Base-by-base conservation (phyloP, 1,140 invertebrate genomes). In the Phocides pigmalion region DNA sequence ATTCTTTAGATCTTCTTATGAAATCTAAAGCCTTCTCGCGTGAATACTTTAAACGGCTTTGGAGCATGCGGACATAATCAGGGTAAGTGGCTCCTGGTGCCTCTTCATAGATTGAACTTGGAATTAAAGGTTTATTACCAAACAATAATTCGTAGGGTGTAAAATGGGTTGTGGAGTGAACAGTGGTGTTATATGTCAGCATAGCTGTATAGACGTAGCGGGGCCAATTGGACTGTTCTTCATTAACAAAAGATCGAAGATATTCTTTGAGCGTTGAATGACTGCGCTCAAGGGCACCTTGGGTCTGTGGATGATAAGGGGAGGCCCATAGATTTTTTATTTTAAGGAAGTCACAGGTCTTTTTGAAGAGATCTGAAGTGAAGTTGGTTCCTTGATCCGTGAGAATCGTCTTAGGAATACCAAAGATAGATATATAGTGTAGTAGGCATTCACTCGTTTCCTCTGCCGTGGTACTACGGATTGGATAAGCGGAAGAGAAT, bases 61-160 rank as follows among this genome's bases (percentile, higher is more conserved):
- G 50, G 3, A 65, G 42, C 67, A 69, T 69, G 20, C 42, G 15
- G 1, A 68, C 49, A 56, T 68, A 64, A 4, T 68, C 62, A 3
- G 42, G 56, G n/a, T 68, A 68, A 15, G 62, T 68, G 2, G 42
- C 41, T 17, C 54, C 35, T 0, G 61, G 42, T 3, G 17, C 8
- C 6, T 54, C 46, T 19, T 64, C 28, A 19, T 53, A 68, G 5
- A 68, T 41, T 4, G 62, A 68, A 1, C 50, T 56, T 4, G 62
- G 62, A 9, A 54, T 39, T 22, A 50, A 49, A 14, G 65, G 46
- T 28, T 62, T 46, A 1, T 44, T 22, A 12, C 65, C 44, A 25
- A 50, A 62, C 28, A 63, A 17, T 12, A 54, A 4, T 62, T 59
- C 65, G 32, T 62, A 41, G 9, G 65, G 44, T 32, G 65, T 47